Evolutionary conservation across 2,888 invertebrate species (phyloP), one percentile per base, ranked within the genome.

Genomic region (Sceliomorpha sp.): DNA sequence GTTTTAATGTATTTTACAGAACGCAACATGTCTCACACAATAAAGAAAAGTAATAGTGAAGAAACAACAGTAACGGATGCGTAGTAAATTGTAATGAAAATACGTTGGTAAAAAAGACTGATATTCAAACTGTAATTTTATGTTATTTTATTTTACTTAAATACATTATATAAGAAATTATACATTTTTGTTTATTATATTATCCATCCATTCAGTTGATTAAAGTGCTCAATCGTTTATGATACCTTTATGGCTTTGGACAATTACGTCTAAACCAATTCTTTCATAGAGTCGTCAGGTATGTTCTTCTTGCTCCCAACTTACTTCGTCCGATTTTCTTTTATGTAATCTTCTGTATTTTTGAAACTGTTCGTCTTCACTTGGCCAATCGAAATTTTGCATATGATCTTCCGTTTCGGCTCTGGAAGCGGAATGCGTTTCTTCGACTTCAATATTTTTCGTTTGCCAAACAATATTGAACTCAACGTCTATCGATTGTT

Each of bases 261-360:
- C 2, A 20, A 5, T 5, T 5, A 20, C 5, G 20, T 4, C 3
- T 20, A 20, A 20, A n/a, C 27, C 9, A n/a, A 2, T 29, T 29
- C n/a, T n/a, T n/a, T n/a, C n/a, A n/a, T n/a, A n/a, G n/a, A n/a
- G n/a, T n/a, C 9, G 62, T 85, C 83, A 84, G 64, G 82, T 83
- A 42, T 48, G 47, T 47, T 83, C 79, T 24, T 80, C 80, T 48
- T 77, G 73, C 15, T 83, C 79, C 79, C 78, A 82, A 59, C 75
- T 76, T 13, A 74, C 67, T 42, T 84, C 80, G 8, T 81, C 78
- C 13, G 80, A 80, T 26, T 75, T 76, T 15, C 79, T 72, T 27
- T 73, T 76, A 20, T 40, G 31, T 2, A 59, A 67, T 40, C 64
- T 58, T 24, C 37, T 71, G 26, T 63, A 44, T 45, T 34, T 59